Percentiles rank a stretch among this genome's conserved stretches.
Conservation (phyloP, 2,113 vertebrate genomes). For the Solea solea region DNA sequence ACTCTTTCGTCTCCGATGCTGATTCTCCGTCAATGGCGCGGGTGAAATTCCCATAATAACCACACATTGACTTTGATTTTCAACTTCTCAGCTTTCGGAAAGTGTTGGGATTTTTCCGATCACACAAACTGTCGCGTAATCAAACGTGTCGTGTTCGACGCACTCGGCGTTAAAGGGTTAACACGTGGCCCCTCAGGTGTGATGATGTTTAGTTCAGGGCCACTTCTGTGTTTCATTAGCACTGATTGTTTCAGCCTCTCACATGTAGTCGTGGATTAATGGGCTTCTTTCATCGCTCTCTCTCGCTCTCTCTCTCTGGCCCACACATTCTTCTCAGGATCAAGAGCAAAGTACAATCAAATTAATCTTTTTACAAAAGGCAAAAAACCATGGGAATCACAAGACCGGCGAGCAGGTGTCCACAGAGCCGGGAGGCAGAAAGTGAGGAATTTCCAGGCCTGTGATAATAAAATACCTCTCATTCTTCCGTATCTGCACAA, state of each 20-base stretch:
- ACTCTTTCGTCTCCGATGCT: too few species aligned
- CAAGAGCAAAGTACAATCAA: conserved; percentile 80
- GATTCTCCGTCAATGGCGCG: too few species aligned
- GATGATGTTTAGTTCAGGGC: too few species aligned
- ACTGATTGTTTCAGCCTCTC: conserved; percentile 37
- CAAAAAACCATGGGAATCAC: conserved; percentile 74
- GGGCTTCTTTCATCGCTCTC: conserved; percentile 73
- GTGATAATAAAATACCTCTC: conserved; percentile 54
- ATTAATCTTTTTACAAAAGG: conserved; percentile 76
- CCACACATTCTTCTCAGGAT: conserved; percentile 81
- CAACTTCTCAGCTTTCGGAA: too few species aligned
- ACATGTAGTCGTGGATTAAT: conserved; percentile 74
- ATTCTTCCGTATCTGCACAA: conserved; percentile 38
- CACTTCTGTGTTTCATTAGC: background rate
- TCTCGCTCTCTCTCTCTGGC: conserved; percentile 73
- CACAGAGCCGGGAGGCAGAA: conserved; percentile 47
- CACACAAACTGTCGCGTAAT: too few species aligned
- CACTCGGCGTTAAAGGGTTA: too few species aligned
- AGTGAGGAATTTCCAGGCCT: conserved; percentile 35
- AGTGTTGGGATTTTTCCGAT: too few species aligned
- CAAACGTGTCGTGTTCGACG: too few species aligned
- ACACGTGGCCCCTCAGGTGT: too few species aligned
- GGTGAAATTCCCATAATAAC: too few species aligned
- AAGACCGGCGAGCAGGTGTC: conserved; percentile 73
- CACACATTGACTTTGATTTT: too few species aligned